Evolutionary conservation across 2,888 invertebrate species (phyloP).

Genomic region (Lepidocyrtoides sp.): DNA sequence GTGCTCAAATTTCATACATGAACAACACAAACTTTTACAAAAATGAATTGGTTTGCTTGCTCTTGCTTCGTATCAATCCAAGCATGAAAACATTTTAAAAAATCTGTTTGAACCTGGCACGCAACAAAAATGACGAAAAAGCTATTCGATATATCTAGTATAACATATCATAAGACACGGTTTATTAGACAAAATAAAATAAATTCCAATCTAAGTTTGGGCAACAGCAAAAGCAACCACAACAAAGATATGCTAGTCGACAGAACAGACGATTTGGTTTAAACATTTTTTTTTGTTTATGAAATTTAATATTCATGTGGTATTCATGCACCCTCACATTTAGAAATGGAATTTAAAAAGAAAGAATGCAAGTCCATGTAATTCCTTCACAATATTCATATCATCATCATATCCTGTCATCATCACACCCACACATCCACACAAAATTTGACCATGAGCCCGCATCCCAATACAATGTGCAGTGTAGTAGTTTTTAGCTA

Average conservation of each 20-base stretch:
- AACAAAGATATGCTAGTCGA: too few species aligned
- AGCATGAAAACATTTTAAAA: neutral
- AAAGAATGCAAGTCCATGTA: slow-evolving; percentile 18
- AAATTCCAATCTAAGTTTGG: neutral
- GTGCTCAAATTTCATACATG: neutral
- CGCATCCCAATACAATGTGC: neutral
- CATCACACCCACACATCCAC: too few species aligned
- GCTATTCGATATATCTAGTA: neutral
- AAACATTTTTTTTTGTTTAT: too few species aligned
- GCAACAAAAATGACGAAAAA: too few species aligned
- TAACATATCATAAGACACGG: neutral
- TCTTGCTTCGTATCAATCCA: neutral
- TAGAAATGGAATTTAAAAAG: neutral
- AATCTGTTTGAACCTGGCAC: too few species aligned
- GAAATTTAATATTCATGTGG: slow-evolving; percentile 16
- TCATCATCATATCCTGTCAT: neutral
- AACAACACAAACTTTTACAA: too few species aligned
- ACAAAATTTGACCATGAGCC: neutral
- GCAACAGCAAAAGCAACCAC: too few species aligned
- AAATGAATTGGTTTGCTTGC: neutral
- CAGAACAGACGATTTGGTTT: too few species aligned
- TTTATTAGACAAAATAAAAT: slow-evolving; percentile 3
- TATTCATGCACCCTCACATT: slow-evolving; percentile 23
- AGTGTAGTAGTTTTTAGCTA: slow-evolving; percentile 49
- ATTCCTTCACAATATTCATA: neutral